Conservation (phyloP, 2,797 vertebrate species). For the Dendrocincla tyrannina region DNA sequence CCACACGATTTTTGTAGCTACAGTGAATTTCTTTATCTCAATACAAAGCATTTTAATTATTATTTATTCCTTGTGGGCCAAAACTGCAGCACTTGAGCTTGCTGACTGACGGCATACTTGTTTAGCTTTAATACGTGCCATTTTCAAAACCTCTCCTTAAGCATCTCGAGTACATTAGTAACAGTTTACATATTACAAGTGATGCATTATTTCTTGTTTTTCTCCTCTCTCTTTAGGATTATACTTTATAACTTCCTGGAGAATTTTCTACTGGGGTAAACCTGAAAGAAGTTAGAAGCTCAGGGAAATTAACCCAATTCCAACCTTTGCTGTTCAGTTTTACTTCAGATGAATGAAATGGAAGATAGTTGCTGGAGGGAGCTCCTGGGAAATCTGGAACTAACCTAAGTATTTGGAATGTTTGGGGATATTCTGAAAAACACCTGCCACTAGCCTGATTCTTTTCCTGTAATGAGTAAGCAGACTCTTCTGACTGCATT, state of each 20-base stretch:
- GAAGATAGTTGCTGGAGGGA: not conserved
- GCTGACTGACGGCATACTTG: not conserved
- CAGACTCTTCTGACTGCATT: not conserved
- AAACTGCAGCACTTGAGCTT: not conserved
- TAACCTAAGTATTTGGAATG: not conserved
- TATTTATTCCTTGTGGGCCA: not conserved
- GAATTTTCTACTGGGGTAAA: not conserved
- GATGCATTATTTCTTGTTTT: not conserved
- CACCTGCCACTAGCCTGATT: not conserved
- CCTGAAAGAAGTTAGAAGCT: not conserved
- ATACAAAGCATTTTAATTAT: not conserved
- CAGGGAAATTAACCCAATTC: not conserved
- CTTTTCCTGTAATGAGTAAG: not conserved
- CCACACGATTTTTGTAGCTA: not conserved
- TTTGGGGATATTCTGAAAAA: not conserved
- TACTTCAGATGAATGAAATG: not conserved
- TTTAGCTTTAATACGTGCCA: not conserved
- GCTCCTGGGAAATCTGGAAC: not conserved
- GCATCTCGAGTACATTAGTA: not conserved
- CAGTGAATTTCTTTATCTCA: not conserved
- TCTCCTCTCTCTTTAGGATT: not conserved
- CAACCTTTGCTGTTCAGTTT: not conserved
- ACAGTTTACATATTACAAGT: not conserved
- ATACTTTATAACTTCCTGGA: not conserved
- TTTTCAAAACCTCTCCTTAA: not conserved